These are phyloP conservation scores for Otus sunia DNA, from an alignment of 2,113 vertebrate species.

Conservation along the genomic window DNA sequence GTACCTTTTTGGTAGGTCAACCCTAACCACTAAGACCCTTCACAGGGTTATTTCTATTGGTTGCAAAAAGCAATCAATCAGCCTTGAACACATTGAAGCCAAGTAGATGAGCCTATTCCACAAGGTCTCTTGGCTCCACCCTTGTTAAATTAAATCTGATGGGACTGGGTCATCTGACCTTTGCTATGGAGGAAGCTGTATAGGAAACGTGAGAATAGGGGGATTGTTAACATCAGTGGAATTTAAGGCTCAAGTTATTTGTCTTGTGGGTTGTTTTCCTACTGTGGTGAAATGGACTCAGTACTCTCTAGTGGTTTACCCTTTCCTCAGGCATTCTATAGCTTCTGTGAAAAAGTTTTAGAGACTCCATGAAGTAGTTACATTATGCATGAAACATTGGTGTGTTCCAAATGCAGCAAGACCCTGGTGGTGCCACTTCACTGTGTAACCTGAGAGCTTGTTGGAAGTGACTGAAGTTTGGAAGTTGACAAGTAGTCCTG, in stretches of 20 bases:
- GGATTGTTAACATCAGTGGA: neutral
- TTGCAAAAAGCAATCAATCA: neutral
- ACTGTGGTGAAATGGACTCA: rapidly evolving
- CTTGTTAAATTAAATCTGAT: neutral
- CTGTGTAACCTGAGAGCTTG: neutral
- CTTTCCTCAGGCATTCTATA: neutral
- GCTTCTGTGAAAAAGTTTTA: no score
- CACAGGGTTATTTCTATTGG: neutral
- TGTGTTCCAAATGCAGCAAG: neutral
- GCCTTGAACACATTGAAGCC: neutral
- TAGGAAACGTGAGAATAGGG: rapidly evolving
- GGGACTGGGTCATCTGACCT: neutral
- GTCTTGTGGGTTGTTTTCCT: neutral
- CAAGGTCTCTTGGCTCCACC: neutral
- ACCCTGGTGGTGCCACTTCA: neutral
- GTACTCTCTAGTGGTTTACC: neutral
- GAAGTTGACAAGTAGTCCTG: neutral
- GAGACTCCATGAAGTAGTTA: neutral
- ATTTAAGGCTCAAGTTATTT: neutral
- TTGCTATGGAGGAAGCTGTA: neutral
- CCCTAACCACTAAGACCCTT: neutral
- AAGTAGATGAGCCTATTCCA: neutral
- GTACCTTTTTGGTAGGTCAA: neutral
- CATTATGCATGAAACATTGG: rapidly evolving
- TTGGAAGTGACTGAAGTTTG: neutral